Base-by-base conservation (phyloP, 2,113 vertebrate species). In the Ctenodactylus gundi region DNA sequence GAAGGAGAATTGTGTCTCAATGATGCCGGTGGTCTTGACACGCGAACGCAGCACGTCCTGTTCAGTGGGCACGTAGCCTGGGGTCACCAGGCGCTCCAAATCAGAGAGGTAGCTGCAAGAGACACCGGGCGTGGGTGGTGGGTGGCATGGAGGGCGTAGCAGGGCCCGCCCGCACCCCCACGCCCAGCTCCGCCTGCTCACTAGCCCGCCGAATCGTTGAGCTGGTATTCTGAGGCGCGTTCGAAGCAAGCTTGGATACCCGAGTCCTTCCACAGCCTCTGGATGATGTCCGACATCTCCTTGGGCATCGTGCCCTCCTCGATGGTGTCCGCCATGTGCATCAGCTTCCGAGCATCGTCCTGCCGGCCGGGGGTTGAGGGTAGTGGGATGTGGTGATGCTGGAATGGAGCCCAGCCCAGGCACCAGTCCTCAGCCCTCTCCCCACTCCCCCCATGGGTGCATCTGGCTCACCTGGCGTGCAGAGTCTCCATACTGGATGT, bases 181-280 rank as follows among this genome's bases (percentile, higher is more conserved):
- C 15, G 2, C 15, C 64, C 13, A 0, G 7, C 36, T 41, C 67
- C 0, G 49, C 85, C 88, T 15, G 29, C 97, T 97, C 98, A 99
- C 99, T 99, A 99, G 98, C 99, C 99, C 0, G 99, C 99, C 0
- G 99, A 99, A 97, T 99, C 99, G 0, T 99, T 99, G 94, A 99
- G 99, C 96, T 99, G 99, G 98, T 99, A 99, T 97, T 99, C 99
- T 0, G 99, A 99, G 92, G 99, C 99, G 0, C 99, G 98, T 0
- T 99, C 99, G 0, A 99, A 99, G 97, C 99, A 99, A 3, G 98
- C 99, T 97, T 99, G 99, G 94, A 99, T 99, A 39, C 99, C 99
- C 0, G 98, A 14, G 83, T 99, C 99, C 96, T 99, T 99, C 99
- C 99, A 99, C 97, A 99, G 98, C 60, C 99, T 98, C 58, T 99